Percentiles rank a stretch among this genome's conserved stretches.
These are phyloP conservation scores for Phlogophora meticulosa DNA, from an alignment of 2,888 invertebrate genomes.

Conservation along the genomic window DNA sequence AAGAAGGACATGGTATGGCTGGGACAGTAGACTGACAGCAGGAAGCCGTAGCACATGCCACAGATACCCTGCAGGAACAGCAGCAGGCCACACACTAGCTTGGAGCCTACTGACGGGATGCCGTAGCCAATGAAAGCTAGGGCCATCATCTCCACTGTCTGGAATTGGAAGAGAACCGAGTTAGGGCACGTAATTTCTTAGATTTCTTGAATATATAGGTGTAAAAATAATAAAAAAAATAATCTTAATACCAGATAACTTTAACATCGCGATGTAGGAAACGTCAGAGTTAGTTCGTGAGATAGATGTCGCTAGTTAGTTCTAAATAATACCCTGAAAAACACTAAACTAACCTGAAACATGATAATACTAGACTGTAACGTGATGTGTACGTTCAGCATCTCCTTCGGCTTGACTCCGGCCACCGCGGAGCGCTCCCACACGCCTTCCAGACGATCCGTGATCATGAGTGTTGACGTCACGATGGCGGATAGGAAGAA, in stretches of 20 bases:
- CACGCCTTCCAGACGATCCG: conserved; percentile 95
- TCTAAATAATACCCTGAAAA: no score
- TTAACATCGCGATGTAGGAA: no score
- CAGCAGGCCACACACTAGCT: conserved; percentile 91
- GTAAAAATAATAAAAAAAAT: no score
- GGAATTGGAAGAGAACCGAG: conserved; percentile 50
- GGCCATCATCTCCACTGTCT: conserved; percentile 90
- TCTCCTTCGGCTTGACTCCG: conserved; percentile 95
- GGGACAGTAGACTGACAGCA: conserved; percentile 95
- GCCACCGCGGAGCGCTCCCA: conserved; percentile 97
- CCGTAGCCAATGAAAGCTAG: conserved; percentile 92
- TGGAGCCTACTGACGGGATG: conserved; percentile 92
- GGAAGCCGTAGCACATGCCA: conserved; percentile 97
- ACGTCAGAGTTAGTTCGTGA: no score
- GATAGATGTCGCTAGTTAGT: no score
- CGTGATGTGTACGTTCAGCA: conserved; percentile 95
- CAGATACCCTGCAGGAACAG: conserved; percentile 94
- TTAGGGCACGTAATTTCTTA: no score
- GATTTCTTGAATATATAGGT: no score
- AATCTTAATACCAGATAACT: no score
- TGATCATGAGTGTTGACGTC: conserved; percentile 95
- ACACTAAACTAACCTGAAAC: conserved; percentile 91
- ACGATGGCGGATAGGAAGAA: conserved; percentile 96
- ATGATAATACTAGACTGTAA: conserved; percentile 94
- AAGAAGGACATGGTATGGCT: conserved; percentile 96